Conservation (phyloP, 2,888 invertebrate species). For the Eulithis prunata region DNA sequence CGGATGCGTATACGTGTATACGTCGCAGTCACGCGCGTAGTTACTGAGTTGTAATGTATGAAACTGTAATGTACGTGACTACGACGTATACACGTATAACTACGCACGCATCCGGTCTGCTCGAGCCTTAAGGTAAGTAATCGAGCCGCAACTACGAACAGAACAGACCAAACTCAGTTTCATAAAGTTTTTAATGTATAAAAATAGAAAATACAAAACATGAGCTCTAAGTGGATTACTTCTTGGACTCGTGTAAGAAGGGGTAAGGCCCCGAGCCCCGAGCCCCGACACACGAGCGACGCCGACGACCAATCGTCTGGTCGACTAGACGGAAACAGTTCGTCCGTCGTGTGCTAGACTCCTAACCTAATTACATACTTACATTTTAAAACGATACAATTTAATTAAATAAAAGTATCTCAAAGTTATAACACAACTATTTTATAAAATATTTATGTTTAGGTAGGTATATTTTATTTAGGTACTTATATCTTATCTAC, state of each 20-base stretch:
- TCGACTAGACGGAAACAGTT: background rate
- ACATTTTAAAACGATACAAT: slow-evolving; percentile 3
- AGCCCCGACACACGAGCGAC: slow-evolving; percentile 11
- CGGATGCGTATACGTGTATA: too few relatives aligned
- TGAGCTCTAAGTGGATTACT: slow-evolving; percentile 17
- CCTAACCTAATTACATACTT: slow-evolving; percentile 5
- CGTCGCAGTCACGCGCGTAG: too few relatives aligned
- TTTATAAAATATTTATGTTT: slow-evolving; percentile 6
- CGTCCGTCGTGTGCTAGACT: slow-evolving; percentile 2
- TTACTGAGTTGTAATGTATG: too few relatives aligned
- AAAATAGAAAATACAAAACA: slow-evolving; percentile 43
- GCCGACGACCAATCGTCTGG: background rate
- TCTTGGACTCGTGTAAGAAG: slow-evolving; percentile 3
- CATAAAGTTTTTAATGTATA: slow-evolving; percentile 42
- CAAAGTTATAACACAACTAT: slow-evolving; percentile 19
- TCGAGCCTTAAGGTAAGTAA: too few relatives aligned
- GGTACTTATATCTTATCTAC: slow-evolving; percentile 25
- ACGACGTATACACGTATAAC: too few relatives aligned
- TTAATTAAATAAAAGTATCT: slow-evolving; percentile 6
- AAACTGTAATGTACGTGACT: too few relatives aligned
- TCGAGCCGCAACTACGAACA: background rate
- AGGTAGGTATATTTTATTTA: background rate
- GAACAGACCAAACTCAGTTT: slow-evolving; percentile 34
- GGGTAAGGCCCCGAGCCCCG: background rate
- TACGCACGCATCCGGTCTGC: too few relatives aligned